Conservation (phyloP, 2,113 vertebrate genomes). For the Ptychochromis oligacanthus region DNA sequence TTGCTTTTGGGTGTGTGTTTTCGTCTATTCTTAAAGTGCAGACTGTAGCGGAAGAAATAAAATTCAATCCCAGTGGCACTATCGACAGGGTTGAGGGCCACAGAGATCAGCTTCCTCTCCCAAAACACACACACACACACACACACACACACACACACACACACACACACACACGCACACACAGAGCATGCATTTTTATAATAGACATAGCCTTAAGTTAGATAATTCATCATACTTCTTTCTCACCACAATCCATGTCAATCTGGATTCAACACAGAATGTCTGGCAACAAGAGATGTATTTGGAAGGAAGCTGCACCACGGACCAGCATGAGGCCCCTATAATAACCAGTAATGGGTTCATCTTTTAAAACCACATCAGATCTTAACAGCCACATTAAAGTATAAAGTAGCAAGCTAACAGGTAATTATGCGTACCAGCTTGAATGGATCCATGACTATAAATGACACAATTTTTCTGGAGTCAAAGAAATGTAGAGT, state of each 20-base stretch:
- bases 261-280: constrained; percentile 4
- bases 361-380: constrained; percentile 63
- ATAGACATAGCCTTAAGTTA: neutral
- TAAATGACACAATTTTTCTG: constrained; percentile 59
- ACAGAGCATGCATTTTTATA: no score
- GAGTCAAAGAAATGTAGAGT: constrained; percentile 51
- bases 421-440: constrained; percentile 57
- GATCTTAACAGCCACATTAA: constrained; percentile 70
- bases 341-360: constrained; percentile 60
- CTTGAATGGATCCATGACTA: constrained; percentile 34
- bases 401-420: constrained; percentile 55
- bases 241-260: neutral
- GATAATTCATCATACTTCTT: neutral
- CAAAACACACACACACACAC: neutral
- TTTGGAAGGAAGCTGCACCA: constrained; percentile 52
- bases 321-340: constrained; percentile 27
- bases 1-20: neutral
- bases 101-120: neutral
- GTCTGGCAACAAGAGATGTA: constrained; percentile 28
- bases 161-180: no score
- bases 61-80: neutral
- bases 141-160: no score
- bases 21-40: neutral
- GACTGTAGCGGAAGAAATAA: neutral
- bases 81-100: neutral